Percentiles rank a stretch among this genome's conserved stretches.
These are phyloP conservation scores for Lepidocyrtoides sp. DNA, from an alignment of 2,888 invertebrate species.

Conservation along the genomic window DNA sequence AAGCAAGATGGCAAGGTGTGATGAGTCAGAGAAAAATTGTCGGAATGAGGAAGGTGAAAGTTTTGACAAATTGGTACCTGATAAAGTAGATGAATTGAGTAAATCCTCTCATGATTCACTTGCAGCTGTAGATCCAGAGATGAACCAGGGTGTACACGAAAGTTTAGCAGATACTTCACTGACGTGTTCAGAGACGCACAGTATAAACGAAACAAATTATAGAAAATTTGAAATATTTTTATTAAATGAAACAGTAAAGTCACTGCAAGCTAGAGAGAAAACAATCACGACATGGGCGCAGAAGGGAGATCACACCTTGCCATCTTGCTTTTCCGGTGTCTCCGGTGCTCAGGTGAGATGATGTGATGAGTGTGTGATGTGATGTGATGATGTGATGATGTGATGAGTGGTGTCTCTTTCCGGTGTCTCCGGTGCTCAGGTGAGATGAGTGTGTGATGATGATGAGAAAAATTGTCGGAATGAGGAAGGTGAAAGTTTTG, in stretches of 20 bases:
- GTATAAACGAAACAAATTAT: no score
- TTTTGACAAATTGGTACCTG: neutral
- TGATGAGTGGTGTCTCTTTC: no score
- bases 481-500: neutral
- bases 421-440: neutral
- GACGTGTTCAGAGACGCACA: no score
- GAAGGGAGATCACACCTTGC: slow-evolving; percentile 85
- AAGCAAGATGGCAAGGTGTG: slow-evolving; percentile 16
- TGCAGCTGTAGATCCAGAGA: no score
- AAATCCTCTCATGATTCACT: no score
- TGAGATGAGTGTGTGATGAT: neutral
- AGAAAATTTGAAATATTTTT: slow-evolving; percentile 96
- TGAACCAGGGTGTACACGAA: neutral
- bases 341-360: no score
- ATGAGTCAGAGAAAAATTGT: neutral
- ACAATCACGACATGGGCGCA: slow-evolving; percentile 94
- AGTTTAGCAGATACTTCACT: neutral
- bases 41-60: neutral
- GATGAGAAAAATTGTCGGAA: slow-evolving; percentile 1
- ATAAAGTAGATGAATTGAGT: neutral
- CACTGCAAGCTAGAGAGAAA: slow-evolving; percentile 94
- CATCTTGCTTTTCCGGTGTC: neutral
- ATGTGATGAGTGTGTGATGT: no score
- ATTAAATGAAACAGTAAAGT: slow-evolving; percentile 97
- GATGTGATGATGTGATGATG: no score